Base-by-base conservation (phyloP, 2,113 vertebrate genomes). In the Todiramphus saurophagus region DNA sequence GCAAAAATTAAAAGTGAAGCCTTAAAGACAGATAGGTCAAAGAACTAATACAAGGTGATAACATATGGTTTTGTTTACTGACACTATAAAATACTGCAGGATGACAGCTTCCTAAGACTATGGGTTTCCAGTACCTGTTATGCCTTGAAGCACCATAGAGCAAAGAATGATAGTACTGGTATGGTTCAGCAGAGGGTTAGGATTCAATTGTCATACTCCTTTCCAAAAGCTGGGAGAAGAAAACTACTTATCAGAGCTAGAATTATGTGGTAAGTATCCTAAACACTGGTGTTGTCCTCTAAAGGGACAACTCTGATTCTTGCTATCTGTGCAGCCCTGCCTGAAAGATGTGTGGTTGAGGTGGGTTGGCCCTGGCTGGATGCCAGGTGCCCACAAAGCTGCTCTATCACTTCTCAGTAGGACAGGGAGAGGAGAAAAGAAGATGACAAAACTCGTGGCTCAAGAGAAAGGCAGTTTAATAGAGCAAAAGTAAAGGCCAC, bases 271-370 rank as follows among this genome's bases (percentile, higher is more conserved):
- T 46, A 64, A 91, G 24, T 23, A 78, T 15, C 37, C 8, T 39
- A 48, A 87, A 56, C n/a, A 20, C 2, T 5, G 1, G 0, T n/a
- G 20, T 37, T 48, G 35, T 68, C 5, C 14, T 3, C 39, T 55
- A 25, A 48, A 51, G 16, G 13, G 16, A 5, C 4, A 1, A 72
- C 10, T 39, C 21, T n/a, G 43, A 53, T 16, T 18, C 13, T 63
- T 64, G 18, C 35, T 30, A 43, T 8, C 16, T 64, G n/a, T 13
- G 24, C 41, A 91, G 35, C 16, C 56, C 56, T 35, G 35, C 2
- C 1, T 24, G 53, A 80, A 48, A 43, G 24, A 39, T 31, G 75
- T 16, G 1, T 10, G 9, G 28, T 15, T 69, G 28, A 24, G 5
- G 17, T 68, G 73, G 5, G 20, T 21, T 63, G 30, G 74, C 16